These are phyloP conservation scores for Cataglyphis altisquamis DNA, from an alignment of 2,888 invertebrate genomes.

Conservation along the genomic window DNA sequence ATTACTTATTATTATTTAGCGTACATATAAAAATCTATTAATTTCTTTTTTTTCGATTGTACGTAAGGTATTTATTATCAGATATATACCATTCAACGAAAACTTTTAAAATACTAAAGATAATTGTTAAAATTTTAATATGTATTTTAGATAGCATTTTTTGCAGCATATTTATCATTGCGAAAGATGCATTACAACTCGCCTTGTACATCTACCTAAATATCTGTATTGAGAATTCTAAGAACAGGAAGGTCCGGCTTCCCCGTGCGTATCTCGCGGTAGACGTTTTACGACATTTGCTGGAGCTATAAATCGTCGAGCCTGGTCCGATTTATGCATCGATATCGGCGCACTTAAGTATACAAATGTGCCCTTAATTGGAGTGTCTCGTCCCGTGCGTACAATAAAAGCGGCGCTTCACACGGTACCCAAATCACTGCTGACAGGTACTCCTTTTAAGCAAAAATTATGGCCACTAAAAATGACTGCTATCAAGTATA, in stretches of 20 bases:
- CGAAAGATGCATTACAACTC: background rate
- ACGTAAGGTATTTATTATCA: background rate
- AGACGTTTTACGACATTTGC: conserved; percentile 81
- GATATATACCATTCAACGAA: background rate
- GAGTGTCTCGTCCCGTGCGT: conserved; percentile 78
- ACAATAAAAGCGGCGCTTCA: conserved; percentile 76
- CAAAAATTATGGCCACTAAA: conserved; percentile 73
- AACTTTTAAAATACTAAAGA: background rate
- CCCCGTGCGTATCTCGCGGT: conserved; percentile 67
- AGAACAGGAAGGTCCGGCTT: conserved; percentile 40
- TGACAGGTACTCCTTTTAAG: conserved; percentile 74
- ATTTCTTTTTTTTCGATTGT: background rate
- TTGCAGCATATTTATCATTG: conserved; percentile 10
- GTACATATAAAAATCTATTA: background rate
- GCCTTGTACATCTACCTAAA: conserved; percentile 36
- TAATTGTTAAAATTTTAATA: conserved; percentile 9
- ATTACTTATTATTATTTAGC: conserved; percentile 10
- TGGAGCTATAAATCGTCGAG: conserved; percentile 79
- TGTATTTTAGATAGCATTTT: conserved; percentile 7
- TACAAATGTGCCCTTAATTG: conserved; percentile 83
- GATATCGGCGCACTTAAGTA: conserved; percentile 80
- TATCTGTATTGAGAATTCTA: conserved; percentile 54
- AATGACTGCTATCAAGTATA: conserved; percentile 59
- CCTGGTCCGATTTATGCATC: conserved; percentile 79
- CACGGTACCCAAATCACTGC: conserved; percentile 72